Base-by-base conservation (phyloP, 2,797 vertebrate genomes). In the Catamblyrhynchus diadema region DNA sequence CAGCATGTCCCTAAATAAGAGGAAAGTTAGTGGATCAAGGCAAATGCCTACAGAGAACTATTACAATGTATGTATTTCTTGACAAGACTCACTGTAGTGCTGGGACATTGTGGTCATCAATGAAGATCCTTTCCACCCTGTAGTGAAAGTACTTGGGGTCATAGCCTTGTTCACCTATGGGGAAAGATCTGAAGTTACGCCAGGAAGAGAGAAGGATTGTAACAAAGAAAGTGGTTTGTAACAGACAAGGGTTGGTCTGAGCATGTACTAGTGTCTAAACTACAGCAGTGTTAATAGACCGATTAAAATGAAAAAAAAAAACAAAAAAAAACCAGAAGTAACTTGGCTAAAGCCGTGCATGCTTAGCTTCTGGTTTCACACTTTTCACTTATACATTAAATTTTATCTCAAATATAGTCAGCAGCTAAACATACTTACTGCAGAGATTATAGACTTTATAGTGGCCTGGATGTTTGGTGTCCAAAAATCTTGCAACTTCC, bases 371-470 rank as follows among this genome's bases (percentile, higher is more conserved):
- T 42, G n/a, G 10, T 56, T 77, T 77, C 37, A 78, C 11, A 60
- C 6, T 24, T 59, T 56, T 77, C 22, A 50, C 25, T 93, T 42
- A 39, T 33, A 64, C n/a, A 12, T 39, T 37, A 60, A 32, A 82
- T 14, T 37, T 85, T 5, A 47, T 14, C 42, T 75, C 39, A 22
- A 79, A 23, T 16, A 64, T 0, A 37, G n/a, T 37, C 66, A 92
- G 47, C 28, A 88, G 44, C 30, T 69, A 81, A 69, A 27, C 6
- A 35, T 75, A 99, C 99, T 98, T 98, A 99, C 99, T 99, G 98
- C 99, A 99, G n/a, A 99, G 98, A 97, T 99, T 99, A 97, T 99
- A 99, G 91, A 99, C 98, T 98, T 97, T 99, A 96, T 99, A 99
- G 94, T 99, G 99, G 84, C 97, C 98, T 90, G 94, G 96, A 54